These are phyloP conservation scores for Manduca sexta DNA, from an alignment of 1,140 invertebrate genomes.

Conservation along the genomic window DNA sequence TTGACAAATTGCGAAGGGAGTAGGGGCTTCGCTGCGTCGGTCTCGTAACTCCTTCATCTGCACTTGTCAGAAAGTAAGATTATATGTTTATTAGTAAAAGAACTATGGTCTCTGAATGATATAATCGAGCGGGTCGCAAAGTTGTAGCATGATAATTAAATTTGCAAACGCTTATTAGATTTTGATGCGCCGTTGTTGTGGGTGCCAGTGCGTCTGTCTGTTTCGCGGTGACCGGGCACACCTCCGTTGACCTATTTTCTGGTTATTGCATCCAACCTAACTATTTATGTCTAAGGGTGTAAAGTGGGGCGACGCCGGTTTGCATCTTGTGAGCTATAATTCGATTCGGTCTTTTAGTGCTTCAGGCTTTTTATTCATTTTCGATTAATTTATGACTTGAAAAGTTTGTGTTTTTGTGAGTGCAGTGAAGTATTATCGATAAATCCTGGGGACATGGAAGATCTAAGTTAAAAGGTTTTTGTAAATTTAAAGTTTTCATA, in stretches of 20 bases:
- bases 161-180: conserved; percentile 51
- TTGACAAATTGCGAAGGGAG: conserved; percentile 32
- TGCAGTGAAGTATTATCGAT: no score
- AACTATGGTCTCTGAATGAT: not conserved
- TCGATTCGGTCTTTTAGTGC: not conserved
- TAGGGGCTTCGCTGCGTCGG: conserved; percentile 36
- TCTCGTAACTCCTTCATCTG: conserved; percentile 37
- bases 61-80: conserved; percentile 48
- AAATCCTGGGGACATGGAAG: no score
- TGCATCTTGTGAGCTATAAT: conserved; percentile 39
- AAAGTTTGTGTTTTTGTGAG: no score
- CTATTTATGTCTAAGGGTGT: conserved; percentile 66
- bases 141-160: conserved; percentile 37
- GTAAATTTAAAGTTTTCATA: no score
- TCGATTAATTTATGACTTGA: not conserved
- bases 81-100: conserved; percentile 21
- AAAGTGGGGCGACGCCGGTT: conserved; percentile 51
- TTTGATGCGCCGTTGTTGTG: conserved; percentile 38
- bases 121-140: not conserved
- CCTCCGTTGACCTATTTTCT: conserved; percentile 71
- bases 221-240: conserved; percentile 57
- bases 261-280: conserved; percentile 66
- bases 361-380: not conserved
- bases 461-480: no score
- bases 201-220: conserved; percentile 50